These are phyloP conservation scores for Microtus obscurus DNA, from an alignment of 2,797 vertebrate species.

Conservation along the genomic window DNA sequence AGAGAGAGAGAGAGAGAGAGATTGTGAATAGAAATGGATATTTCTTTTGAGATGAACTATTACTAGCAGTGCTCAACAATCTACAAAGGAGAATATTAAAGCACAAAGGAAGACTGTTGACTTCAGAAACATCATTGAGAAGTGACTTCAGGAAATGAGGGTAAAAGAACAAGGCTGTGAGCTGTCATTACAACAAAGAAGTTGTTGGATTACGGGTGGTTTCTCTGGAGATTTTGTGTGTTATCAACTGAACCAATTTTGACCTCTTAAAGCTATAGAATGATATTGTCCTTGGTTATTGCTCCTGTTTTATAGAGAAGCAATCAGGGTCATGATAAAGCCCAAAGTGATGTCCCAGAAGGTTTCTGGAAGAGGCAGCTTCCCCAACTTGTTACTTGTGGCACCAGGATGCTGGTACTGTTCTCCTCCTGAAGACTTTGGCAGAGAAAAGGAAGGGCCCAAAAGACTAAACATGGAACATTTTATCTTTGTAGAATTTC, in stretches of 20 bases:
- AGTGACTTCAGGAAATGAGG: neutral
- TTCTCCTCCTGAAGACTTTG: neutral
- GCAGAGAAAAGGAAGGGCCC: neutral
- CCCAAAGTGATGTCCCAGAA: neutral
- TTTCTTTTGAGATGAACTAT: neutral
- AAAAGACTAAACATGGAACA: neutral
- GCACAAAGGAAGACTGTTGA: neutral
- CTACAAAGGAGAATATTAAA: neutral
- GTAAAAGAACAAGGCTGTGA: neutral
- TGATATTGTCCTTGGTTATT: neutral
- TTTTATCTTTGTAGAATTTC: neutral
- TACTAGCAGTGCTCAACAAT: neutral
- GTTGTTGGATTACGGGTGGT: neutral
- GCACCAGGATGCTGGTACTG: neutral
- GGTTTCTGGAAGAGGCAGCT: neutral
- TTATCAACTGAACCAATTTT: neutral
- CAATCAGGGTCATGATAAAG: neutral
- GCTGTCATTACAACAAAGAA: neutral
- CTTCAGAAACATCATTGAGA: neutral
- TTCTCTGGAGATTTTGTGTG: neutral
- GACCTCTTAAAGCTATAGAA: neutral
- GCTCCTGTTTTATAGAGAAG: neutral
- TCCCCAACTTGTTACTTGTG: neutral
- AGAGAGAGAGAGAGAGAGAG: neutral
- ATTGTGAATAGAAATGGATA: neutral